These are phyloP conservation scores for Emydura subglobosa DNA, from an alignment of 2,113 vertebrate genomes.

Conservation along the genomic window DNA sequence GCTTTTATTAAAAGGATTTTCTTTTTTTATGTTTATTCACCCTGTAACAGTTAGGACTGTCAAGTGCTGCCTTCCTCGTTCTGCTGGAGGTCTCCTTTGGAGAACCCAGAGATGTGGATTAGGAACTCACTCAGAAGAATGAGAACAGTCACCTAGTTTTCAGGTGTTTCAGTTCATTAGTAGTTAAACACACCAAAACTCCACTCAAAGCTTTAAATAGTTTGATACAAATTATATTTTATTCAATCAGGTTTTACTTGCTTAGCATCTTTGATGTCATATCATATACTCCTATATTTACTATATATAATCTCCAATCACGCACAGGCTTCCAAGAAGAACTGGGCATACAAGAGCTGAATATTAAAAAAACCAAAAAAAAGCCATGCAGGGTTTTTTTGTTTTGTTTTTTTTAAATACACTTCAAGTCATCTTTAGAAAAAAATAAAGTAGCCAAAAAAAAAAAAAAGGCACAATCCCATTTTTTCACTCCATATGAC, in stretches of 20 bases:
- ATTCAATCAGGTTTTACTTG: constrained; percentile 1
- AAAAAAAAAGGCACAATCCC: not conserved
- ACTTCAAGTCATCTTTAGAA: not conserved
- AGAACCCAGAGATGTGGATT: constrained; percentile 14
- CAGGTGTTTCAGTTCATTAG: not conserved
- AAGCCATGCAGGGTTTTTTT: too few species aligned
- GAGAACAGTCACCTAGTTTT: not conserved
- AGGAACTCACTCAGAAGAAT: not conserved
- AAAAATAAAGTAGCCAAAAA: not conserved
- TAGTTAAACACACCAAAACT: not conserved
- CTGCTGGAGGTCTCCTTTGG: constrained; percentile 6
- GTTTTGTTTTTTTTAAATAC: not conserved
- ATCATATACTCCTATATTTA: not conserved
- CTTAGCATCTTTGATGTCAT: not conserved
- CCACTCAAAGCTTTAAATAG: not conserved
- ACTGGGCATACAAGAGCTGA: constrained; percentile 27
- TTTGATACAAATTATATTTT: constrained; percentile 9
- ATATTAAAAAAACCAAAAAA: not conserved
- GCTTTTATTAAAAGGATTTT: not conserved
- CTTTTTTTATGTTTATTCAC: constrained; percentile 9
- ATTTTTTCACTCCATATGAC: not conserved
- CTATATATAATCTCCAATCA: constrained; percentile 24
- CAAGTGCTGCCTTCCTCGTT: not conserved
- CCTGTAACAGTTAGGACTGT: not conserved
- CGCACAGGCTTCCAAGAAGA: constrained; percentile 66